These are phyloP conservation scores for Burhinus oedicnemus DNA, from an alignment of 2,113 vertebrate species.

Conservation along the genomic window DNA sequence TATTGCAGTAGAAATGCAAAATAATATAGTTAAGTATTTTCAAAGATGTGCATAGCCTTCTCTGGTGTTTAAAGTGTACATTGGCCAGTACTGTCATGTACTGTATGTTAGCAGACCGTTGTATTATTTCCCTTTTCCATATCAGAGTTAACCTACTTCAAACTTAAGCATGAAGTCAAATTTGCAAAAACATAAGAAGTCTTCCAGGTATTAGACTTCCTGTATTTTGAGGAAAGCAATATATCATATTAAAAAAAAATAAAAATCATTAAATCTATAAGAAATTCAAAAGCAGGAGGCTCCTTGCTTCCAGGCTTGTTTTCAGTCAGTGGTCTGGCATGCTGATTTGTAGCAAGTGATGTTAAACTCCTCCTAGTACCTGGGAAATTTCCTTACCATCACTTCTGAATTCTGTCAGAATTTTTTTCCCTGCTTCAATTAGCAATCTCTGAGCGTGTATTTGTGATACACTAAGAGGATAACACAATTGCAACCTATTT, in stretches of 20 bases:
- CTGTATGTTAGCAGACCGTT: not conserved
- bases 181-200: not conserved
- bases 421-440: not conserved
- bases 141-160: not conserved
- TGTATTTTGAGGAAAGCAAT: not conserved
- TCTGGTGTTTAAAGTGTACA: not conserved
- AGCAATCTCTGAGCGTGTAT: not conserved
- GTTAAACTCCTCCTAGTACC: not conserved
- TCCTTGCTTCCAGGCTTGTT: not conserved
- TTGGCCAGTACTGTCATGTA: not conserved
- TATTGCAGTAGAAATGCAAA: not conserved
- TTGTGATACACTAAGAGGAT: not conserved
- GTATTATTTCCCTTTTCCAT: not conserved
- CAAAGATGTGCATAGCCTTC: not conserved
- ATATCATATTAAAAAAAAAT: not conserved
- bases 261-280: not conserved
- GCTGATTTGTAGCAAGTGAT: not conserved
- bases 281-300: not conserved
- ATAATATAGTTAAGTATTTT: not conserved
- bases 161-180: not conserved
- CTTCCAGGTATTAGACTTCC: not conserved
- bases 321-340: not conserved
- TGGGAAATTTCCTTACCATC: not conserved
- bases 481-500: not conserved
- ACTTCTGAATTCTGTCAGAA: not conserved